These are phyloP conservation scores for Apodemia hepburni DNA, from an alignment of 2,888 invertebrate species.

Conservation along the genomic window DNA sequence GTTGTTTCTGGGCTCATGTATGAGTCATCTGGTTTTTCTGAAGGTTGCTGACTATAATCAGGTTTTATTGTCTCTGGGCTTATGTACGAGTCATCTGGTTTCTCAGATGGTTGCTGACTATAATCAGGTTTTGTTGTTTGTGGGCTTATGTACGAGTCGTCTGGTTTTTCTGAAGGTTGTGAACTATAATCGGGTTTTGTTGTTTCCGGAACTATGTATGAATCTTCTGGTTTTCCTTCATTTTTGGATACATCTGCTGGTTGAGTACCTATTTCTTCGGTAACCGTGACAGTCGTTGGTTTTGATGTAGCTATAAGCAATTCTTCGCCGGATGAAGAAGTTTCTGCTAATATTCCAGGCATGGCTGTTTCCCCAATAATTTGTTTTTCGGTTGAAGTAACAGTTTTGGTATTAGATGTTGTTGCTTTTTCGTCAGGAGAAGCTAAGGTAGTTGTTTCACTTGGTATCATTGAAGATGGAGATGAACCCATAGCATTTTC, in stretches of 20 bases:
- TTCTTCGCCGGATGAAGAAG: constrained; percentile 8
- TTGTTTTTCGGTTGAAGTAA: constrained; percentile 22
- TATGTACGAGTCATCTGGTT: constrained; percentile 38
- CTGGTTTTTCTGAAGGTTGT: constrained; percentile 45
- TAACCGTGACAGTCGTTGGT: constrained; percentile 28
- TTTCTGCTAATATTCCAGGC: constrained; percentile 22
- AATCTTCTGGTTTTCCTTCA: constrained; percentile 43
- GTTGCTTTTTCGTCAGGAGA: neutral
- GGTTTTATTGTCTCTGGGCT: constrained; percentile 53
- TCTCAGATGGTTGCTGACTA: constrained; percentile 54
- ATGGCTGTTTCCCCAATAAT: constrained; percentile 15
- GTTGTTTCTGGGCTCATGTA: constrained; percentile 45
- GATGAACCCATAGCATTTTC: neutral
- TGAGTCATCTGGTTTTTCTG: constrained; percentile 46
- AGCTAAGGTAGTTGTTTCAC: neutral
- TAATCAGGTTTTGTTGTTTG: constrained; percentile 51
- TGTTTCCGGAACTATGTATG: constrained; percentile 42
- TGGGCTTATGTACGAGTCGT: constrained; percentile 37
- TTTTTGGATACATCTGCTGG: constrained; percentile 45
- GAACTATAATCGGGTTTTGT: constrained; percentile 54
- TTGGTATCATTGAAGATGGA: neutral
- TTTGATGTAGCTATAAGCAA: constrained; percentile 32
- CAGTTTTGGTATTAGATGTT: constrained; percentile 17
- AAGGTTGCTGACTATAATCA: constrained; percentile 46
- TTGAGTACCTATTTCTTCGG: constrained; percentile 34